phyloP scores from a whole-genome alignment of 2,113 vertebrate species.

The Bubo blakistoni region DNA sequence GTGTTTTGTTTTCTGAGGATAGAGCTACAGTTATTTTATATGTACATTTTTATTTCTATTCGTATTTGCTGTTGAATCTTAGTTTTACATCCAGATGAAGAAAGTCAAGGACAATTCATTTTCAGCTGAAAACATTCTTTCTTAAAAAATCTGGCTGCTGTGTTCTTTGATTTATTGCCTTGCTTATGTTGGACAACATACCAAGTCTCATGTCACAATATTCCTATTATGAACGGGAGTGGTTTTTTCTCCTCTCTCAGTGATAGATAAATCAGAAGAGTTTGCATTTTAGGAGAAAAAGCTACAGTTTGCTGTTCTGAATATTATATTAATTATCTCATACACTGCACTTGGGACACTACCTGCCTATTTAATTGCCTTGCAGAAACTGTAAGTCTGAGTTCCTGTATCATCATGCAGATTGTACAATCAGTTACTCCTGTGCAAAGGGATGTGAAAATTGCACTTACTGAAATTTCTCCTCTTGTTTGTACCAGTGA shows the following conservation, averaged over 20 bases:
- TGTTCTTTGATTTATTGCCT: slow-evolving; percentile 63
- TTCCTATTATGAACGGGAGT: background rate
- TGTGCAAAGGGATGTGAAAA: background rate
- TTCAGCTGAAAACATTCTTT: slow-evolving; percentile 16
- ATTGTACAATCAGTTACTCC: background rate
- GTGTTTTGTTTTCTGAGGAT: background rate
- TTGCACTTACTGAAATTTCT: background rate
- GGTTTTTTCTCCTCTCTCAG: background rate
- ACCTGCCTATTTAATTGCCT: background rate
- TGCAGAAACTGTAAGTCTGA: background rate
- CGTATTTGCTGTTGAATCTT: slow-evolving; percentile 9
- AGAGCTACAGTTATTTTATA: background rate
- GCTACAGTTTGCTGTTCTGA: background rate
- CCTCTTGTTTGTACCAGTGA: background rate
- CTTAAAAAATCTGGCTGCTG: slow-evolving; percentile 25
- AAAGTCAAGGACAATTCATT: slow-evolving; percentile 49
- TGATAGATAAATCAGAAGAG: slow-evolving; percentile 12
- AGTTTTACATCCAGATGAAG: background rate
- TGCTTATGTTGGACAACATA: slow-evolving; percentile 28
- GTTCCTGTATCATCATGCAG: background rate
- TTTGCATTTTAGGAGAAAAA: slow-evolving; percentile 3
- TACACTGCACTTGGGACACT: background rate
- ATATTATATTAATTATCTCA: background rate
- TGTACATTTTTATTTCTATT: slow-evolving; percentile 30
- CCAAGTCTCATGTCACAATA: background rate